Percentiles rank a stretch among this genome's conserved stretches.
Evolutionary conservation across 2,888 invertebrate species (phyloP).

Genomic region (Calameuta pallipes): DNA sequence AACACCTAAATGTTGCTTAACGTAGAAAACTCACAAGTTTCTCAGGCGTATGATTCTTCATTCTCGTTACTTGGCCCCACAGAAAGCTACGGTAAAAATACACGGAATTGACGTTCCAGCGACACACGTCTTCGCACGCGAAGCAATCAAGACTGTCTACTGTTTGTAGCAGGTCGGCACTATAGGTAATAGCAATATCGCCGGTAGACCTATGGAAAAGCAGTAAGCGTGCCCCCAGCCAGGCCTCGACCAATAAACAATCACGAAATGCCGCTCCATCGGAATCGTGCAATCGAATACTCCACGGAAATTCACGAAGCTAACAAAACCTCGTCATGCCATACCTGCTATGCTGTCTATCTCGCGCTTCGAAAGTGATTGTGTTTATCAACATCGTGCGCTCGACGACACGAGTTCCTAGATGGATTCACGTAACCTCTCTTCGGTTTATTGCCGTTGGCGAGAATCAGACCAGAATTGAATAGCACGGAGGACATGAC

Average conservation of each 20-base stretch:
- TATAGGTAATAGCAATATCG: not conserved
- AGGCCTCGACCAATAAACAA: not conserved
- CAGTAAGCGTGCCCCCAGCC: not conserved
- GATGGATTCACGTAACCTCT: not conserved
- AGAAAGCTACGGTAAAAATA: not conserved
- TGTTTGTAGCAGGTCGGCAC: not conserved
- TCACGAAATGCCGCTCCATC: not conserved
- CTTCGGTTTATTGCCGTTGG: not conserved
- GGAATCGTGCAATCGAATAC: not conserved
- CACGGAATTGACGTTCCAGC: not conserved
- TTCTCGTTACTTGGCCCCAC: constrained; percentile 10
- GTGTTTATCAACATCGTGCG: not conserved
- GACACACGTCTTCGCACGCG: not conserved
- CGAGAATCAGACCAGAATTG: not conserved
- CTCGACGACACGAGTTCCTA: not conserved
- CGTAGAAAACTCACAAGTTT: constrained; percentile 35
- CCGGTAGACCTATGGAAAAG: not conserved
- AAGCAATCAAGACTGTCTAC: not conserved
- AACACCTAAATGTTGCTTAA: not conserved
- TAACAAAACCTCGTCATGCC: not conserved
- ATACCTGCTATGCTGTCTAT: not conserved
- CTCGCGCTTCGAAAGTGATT: not conserved
- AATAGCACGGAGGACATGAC: not conserved
- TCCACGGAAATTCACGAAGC: not conserved
- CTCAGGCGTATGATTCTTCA: constrained; percentile 34